A percentile compares a stretch with the other conserved stretches of the same genome.
These are phyloP conservation scores for Anaspis maculata DNA, from an alignment of 2,888 invertebrate genomes.

Conservation along the genomic window DNA sequence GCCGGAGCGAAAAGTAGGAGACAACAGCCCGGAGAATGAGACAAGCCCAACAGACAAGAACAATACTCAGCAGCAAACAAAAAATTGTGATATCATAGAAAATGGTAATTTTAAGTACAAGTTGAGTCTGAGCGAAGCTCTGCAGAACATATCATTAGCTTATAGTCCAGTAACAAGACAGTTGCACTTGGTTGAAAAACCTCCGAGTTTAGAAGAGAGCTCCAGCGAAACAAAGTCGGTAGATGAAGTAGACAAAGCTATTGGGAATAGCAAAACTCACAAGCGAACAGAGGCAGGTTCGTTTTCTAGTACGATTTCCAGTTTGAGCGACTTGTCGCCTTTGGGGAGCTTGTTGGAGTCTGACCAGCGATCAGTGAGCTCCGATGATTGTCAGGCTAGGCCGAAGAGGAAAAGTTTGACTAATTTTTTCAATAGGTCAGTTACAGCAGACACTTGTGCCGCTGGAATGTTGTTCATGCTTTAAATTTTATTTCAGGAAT, in stretches of 20 bases:
- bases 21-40: constrained; percentile 20
- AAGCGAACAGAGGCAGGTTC: constrained; percentile 53
- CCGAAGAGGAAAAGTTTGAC: constrained; percentile 53
- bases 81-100: constrained; percentile 24
- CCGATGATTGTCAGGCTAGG: constrained; percentile 38
- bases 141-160: constrained; percentile 65
- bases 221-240: constrained; percentile 9
- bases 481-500: constrained; percentile 33
- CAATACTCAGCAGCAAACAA: no score
- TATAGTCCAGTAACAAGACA: constrained; percentile 69
- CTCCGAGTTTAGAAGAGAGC: constrained; percentile 16
- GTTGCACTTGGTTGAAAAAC: constrained; percentile 52
- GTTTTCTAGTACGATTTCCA: constrained; percentile 62
- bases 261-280: constrained; percentile 38
- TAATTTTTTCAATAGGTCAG: constrained; percentile 56
- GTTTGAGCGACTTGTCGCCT: constrained; percentile 61
- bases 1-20: constrained; percentile 41
- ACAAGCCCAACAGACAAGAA: constrained; percentile 18
- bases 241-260: constrained; percentile 13
- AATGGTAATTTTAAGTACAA: constrained; percentile 46
- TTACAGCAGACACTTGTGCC: no score
- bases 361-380: constrained; percentile 33
- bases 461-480: constrained; percentile 8
- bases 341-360: constrained; percentile 46
- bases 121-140: constrained; percentile 57